phyloP scores from a whole-genome alignment of 2,888 invertebrate species.

The Charanyca ferruginea region DNA sequence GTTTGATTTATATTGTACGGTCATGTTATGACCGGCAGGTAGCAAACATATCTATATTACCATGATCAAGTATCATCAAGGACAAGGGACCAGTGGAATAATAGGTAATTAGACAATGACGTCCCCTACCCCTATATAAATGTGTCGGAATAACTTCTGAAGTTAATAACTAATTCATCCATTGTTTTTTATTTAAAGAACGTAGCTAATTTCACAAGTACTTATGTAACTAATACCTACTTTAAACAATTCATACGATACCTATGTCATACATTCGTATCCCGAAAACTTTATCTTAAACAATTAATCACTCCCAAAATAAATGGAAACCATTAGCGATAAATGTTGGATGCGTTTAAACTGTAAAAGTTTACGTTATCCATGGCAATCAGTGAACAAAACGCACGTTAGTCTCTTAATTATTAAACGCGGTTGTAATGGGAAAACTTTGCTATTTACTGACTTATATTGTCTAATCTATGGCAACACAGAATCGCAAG shows the following conservation, averaged over 20 bases:
- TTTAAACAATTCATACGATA: too few relatives aligned
- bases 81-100: too few relatives aligned
- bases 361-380: constrained; percentile 47
- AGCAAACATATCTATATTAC: too few relatives aligned
- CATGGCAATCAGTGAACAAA: constrained; percentile 44
- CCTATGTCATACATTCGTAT: not conserved
- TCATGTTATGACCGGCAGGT: not conserved
- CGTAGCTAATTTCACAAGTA: too few relatives aligned
- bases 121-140: too few relatives aligned
- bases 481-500: constrained; percentile 3
- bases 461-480: constrained; percentile 11
- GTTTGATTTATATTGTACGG: constrained; percentile 27
- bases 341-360: constrained; percentile 45
- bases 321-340: constrained; percentile 44
- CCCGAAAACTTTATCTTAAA: constrained; percentile 7
- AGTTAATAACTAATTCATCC: too few relatives aligned
- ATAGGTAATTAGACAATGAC: too few relatives aligned
- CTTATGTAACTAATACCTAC: too few relatives aligned
- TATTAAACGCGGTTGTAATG: constrained; percentile 58
- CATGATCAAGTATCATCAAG: too few relatives aligned
- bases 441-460: constrained; percentile 60
- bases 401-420: constrained; percentile 49
- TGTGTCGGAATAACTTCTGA: too few relatives aligned
- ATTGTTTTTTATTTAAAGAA: too few relatives aligned
- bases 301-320: constrained; percentile 27